These are phyloP conservation scores for Scaptomyza cyrtandrae DNA, from an alignment of 2,888 invertebrate genomes.

Conservation along the genomic window DNA sequence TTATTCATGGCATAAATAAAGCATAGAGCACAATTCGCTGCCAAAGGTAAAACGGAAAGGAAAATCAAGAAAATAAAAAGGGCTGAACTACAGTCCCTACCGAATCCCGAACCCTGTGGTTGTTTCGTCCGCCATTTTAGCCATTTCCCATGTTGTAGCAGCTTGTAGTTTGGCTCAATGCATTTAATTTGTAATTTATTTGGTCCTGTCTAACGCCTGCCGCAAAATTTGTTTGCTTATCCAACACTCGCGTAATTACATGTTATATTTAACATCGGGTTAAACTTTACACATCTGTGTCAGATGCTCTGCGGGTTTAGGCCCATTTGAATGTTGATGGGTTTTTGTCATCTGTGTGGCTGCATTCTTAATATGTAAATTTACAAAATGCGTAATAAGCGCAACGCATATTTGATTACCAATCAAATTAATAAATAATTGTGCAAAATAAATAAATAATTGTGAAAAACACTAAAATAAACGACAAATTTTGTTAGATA, in stretches of 20 bases:
- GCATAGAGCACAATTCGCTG: conserved; percentile 33
- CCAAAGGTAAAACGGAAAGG: conserved; percentile 31
- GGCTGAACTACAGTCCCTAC: background rate
- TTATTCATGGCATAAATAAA: conserved; percentile 77
- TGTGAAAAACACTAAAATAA: background rate
- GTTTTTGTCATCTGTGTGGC: conserved; percentile 35
- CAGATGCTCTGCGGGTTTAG: conserved; percentile 45
- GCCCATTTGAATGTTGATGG: conserved; percentile 20
- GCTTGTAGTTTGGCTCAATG: conserved; percentile 30
- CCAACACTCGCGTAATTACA: conserved; percentile 48
- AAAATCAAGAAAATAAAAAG: conserved; percentile 30
- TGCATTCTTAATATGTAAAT: conserved; percentile 13
- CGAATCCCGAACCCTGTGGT: background rate
- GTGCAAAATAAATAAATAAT: background rate
- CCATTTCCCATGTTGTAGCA: conserved; percentile 5
- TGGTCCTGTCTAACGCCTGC: conserved; percentile 38
- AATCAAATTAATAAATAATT: conserved; percentile 25
- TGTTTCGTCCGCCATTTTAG: conserved; percentile 6
- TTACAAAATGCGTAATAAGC: conserved; percentile 10
- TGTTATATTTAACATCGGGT: conserved; percentile 52
- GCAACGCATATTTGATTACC: conserved; percentile 23
- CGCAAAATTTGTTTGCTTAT: conserved; percentile 45
- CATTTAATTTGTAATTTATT: conserved; percentile 50
- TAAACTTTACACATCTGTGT: conserved; percentile 12
- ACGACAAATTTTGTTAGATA: background rate